phyloP scores from a whole-genome alignment of 2,888 invertebrate species.

The Chymomyza fuscimana region DNA sequence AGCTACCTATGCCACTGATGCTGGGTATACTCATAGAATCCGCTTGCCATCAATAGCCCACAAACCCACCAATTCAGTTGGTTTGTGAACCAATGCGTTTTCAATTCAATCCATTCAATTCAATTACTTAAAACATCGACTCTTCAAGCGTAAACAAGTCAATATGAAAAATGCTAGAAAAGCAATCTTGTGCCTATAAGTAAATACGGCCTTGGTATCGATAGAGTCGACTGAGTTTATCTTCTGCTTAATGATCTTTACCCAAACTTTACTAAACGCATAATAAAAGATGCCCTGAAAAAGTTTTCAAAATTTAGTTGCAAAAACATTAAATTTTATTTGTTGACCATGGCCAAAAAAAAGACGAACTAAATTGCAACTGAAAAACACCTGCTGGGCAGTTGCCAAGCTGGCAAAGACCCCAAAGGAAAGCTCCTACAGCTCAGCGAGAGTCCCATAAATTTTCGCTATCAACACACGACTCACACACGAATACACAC shows the following conservation, averaged over 20 bases:
- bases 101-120: slow-evolving; percentile 5
- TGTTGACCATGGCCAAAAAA: neutral
- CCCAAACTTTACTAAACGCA: neutral
- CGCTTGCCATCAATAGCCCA: neutral
- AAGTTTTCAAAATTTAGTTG: neutral
- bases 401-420: neutral
- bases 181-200: neutral
- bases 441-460: slow-evolving; percentile 34
- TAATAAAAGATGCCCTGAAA: neutral
- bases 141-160: neutral
- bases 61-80: neutral
- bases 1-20: no score
- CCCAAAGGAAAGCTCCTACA: slow-evolving; percentile 26
- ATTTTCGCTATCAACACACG: slow-evolving; percentile 37
- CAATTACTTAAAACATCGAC: slow-evolving; percentile 4
- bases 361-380: neutral
- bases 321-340: neutral
- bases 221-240: neutral
- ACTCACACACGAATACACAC: neutral
- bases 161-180: neutral
- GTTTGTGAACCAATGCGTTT: neutral
- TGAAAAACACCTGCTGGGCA: neutral
- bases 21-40: no score
- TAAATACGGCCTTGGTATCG: neutral
- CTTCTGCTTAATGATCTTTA: neutral